Evolutionary conservation across 2,113 vertebrate species (phyloP).

Genomic region (Pachycephala philippinensis): DNA sequence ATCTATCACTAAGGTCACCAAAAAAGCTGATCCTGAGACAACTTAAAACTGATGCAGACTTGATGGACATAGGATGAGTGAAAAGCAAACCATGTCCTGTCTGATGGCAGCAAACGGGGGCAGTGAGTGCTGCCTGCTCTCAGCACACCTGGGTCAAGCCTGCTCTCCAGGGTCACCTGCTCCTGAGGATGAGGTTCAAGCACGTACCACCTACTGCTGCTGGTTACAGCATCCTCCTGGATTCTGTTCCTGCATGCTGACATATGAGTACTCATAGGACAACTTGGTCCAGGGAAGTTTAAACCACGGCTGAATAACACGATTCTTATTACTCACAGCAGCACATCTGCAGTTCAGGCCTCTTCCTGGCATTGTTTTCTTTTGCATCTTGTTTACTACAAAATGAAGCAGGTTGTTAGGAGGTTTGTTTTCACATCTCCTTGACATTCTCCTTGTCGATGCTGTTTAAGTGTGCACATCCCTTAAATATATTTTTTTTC

Average conservation of each 20-base stretch:
- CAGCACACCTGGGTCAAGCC: accelerated
- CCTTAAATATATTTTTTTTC: not conserved
- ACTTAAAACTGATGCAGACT: not conserved
- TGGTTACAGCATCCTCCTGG: not conserved
- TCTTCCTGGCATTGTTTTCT: not conserved
- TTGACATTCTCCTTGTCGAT: not conserved
- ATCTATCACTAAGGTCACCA: not conserved
- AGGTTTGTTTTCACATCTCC: not conserved
- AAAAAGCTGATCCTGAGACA: not conserved
- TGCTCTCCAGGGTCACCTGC: not conserved
- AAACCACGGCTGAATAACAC: not conserved
- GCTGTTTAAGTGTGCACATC: not conserved
- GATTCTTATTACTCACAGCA: not conserved
- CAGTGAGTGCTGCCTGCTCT: not conserved
- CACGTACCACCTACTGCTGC: not conserved
- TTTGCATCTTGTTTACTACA: not conserved
- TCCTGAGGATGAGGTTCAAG: not conserved
- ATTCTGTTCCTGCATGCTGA: not conserved
- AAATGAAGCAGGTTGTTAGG: not conserved
- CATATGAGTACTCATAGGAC: not conserved
- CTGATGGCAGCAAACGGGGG: not conserved
- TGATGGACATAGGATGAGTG: too few relatives aligned
- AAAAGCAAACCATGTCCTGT: accelerated
- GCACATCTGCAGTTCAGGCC: not conserved
- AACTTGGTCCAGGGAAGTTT: not conserved